Base-by-base conservation (phyloP, 2,113 vertebrate species). In the Phylloscopus trochilus region DNA sequence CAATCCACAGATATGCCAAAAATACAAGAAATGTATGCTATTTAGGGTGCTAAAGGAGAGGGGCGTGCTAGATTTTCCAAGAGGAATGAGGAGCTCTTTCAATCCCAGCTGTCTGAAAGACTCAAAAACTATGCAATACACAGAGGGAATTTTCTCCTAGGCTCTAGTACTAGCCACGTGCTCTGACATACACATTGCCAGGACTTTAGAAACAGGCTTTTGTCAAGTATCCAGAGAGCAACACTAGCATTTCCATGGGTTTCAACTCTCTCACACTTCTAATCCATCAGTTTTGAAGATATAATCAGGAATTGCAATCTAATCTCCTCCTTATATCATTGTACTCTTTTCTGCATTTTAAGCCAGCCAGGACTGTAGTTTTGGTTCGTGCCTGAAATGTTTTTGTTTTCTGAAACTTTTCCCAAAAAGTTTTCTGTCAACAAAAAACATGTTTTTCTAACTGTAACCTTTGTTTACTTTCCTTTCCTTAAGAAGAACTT, bases 101-200 rank as follows among this genome's bases (percentile, higher is more conserved):
- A 72, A 59, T 33, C 52, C 51, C 33, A 31, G 4, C 20, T 75
- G 7, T 67, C 33, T 79, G 62, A 90, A 93, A 39, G 35, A 23
- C 53, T 67, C 13, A 31, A 58, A 59, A 86, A 11, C 49, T 70
- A 1, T 83, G 53, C 41, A 60, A 56, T 83, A 81, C 31, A 24
- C 26, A 39, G 16, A 15, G 15, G 20, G 43, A 49, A 9, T 92
- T 85, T 85, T 83, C 44, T 72, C 30, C 35, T 73, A 46, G 55
- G 13, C n/a, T 76, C 6, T 78, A 63, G 59, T 44, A 30, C 26
- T 67, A 63, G 27, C 35, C 2, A 0, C 68, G 20, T 2, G 0
- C 33, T 51, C 41, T 83, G 52, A 31, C n/a, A 26, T 20, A 30
- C 0, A 1, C 14, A 31, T 90, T 88, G 41, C 53, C 21, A 26